Base-by-base conservation (phyloP, 2,888 invertebrate species). In the Myopa testacea region DNA sequence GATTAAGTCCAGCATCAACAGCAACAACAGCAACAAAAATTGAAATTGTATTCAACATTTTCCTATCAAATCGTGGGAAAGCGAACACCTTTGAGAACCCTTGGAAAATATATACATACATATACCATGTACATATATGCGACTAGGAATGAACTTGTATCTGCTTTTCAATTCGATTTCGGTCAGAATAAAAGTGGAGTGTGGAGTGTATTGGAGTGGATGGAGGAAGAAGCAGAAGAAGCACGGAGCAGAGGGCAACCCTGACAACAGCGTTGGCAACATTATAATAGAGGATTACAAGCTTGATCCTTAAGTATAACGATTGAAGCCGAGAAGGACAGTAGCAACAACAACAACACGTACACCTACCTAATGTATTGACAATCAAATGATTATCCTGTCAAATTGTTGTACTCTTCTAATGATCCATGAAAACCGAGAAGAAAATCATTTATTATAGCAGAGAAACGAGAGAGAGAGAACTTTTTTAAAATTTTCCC, bases 251-350 rank as follows among this genome's bases (percentile, higher is more conserved):
- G 62, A 8, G 37, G 38, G 38, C 65, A 65, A 14, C 38, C 65
- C 37, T 37, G 37, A 37, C 65, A 65, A 37, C 65, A 37, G 14
- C 65, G 16, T 14, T 65, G 37, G 55, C 55, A 65, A 26, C 37
- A 34, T 65, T 65, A 84, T 87, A 87, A 87, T 87, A 87, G 87
- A 85, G 87, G 87, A 87, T 87, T 87, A 87, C 87, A 87, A 83
- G 87, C 85, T 86, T 87, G 87, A 87, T 86, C 86, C 86, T 82
- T 77, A 83, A 79, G 72, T 78, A 62, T 69, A 71, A 71, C 76
- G 75, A 78, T 72, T 77, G 73, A 78, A 78, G 68, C 68, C 58
- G 78, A 78, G 67, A 80, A 77, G 78, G 72, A 80, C 78, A 77
- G 74, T 76, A 77, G 78, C 80, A 78, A 80, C 67, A 67, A 75